Evolutionary conservation across 2,797 vertebrate species (phyloP).

Genomic region (Heliangelus exortis): DNA sequence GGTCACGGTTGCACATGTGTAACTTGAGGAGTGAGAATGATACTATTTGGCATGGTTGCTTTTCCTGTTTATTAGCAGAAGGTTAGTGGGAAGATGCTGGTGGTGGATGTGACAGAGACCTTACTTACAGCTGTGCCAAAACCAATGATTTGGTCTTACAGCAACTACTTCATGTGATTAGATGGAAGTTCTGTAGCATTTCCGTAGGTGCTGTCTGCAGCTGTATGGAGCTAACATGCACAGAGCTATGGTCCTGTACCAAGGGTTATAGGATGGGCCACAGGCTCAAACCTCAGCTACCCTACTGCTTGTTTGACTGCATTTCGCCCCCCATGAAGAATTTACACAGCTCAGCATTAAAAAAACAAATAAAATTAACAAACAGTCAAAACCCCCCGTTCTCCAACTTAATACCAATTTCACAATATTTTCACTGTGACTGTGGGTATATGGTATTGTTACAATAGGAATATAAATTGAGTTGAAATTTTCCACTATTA

Average conservation of each 20-base stretch:
- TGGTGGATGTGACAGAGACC: neutral
- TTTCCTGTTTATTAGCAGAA: neutral
- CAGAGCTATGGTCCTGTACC: accelerated
- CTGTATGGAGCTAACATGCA: neutral
- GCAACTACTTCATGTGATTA: neutral
- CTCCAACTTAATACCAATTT: neutral
- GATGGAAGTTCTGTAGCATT: neutral
- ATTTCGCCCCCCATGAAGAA: neutral
- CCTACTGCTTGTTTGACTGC: neutral
- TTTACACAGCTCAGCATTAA: neutral
- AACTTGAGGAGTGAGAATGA: neutral
- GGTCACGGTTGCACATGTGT: neutral
- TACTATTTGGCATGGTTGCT: neutral
- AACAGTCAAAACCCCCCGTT: neutral
- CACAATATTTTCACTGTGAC: neutral
- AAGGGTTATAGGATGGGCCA: neutral
- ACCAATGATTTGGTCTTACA: neutral
- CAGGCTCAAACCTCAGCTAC: neutral
- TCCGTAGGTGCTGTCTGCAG: neutral
- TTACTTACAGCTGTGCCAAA: neutral
- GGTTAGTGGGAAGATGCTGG: neutral
- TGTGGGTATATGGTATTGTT: neutral
- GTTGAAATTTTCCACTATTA: neutral
- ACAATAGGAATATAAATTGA: neutral
- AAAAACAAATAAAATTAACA: neutral